Base-by-base conservation (phyloP, 2,888 invertebrate species). In the Mesodorylaimus sp. region DNA sequence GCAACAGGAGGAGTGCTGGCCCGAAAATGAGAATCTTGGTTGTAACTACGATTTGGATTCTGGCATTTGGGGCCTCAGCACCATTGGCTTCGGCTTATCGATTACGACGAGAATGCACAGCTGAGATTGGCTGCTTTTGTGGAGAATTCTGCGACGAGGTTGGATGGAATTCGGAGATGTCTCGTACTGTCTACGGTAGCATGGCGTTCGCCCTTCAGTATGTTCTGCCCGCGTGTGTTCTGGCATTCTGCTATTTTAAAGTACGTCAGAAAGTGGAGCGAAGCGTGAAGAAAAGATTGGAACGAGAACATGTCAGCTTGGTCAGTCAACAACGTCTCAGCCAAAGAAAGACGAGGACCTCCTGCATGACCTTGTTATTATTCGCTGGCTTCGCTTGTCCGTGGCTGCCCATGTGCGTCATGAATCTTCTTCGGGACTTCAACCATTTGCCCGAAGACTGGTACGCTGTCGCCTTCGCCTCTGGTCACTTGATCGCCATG, bases 121-220 rank as follows among this genome's bases (percentile, higher is more conserved):
- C n/a, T 10, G n/a, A 21, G n/a, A 21, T 19, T 7, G 7, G 10
- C 7, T 43, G 44, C 44, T 10, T 43, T 5, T 43, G 44, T 27
- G 44, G 44, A 7, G 10, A 7, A 43, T 43, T 43, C 27, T 43
- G 44, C 27, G 27, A 43, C 5, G 44, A 43, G 27, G n/a, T n/a
- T n/a, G 27, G 27, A 43, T 43, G 44, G 44, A 25, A 25, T 19
- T 10, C 24, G 13, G 44, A 43, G 3, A 24, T 7, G 10, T 16
- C 21, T 10, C 24, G 19, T 26, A 24, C 7, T 13, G 27, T 7
- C 21, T 43, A 26, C 27, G 44, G 44, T 43, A 26, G 5, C 27
- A 26, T 5, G 13, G 44, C 44, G 7, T 43, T 43, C 19, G 5
- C 27, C 13, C 26, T 43, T 3, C 44, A 43, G 27, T 43, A 26